These are phyloP conservation scores for Pandemis heparana DNA, from an alignment of 2,888 invertebrate species.

Conservation along the genomic window DNA sequence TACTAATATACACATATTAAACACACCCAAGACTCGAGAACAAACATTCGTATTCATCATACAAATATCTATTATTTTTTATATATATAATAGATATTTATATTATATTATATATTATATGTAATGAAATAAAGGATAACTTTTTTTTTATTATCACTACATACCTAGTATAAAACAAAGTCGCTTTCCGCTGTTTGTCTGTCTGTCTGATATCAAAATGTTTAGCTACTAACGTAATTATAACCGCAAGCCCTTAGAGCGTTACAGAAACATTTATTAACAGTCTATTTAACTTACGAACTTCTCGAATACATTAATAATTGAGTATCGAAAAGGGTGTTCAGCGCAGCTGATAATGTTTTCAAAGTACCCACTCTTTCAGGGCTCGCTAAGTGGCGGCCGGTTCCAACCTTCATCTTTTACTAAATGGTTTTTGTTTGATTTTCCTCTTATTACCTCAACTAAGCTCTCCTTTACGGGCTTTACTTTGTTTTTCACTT, in stretches of 20 bases:
- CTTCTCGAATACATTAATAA: conserved; percentile 26
- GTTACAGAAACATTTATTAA: conserved; percentile 3
- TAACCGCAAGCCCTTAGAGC: conserved; percentile 7
- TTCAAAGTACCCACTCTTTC: conserved; percentile 16
- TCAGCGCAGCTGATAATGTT: conserved; percentile 22
- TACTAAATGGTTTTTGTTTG: conserved; percentile 25
- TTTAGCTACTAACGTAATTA: conserved; percentile 1
- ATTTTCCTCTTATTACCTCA: conserved; percentile 28
- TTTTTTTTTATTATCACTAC: too few relatives aligned
- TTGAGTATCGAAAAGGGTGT: conserved; percentile 15
- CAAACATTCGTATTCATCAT: too few relatives aligned
- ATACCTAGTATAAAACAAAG: too few relatives aligned
- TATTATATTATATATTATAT: too few relatives aligned
- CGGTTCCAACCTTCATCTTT: conserved; percentile 6
- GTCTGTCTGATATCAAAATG: conserved; percentile 3
- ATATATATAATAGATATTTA: too few relatives aligned
- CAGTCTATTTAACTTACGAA: conserved; percentile 7
- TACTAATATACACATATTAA: too few relatives aligned
- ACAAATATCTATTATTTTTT: too few relatives aligned
- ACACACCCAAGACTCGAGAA: too few relatives aligned
- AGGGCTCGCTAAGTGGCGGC: conserved; percentile 8
- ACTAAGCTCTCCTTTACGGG: neutral
- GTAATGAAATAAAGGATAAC: too few relatives aligned
- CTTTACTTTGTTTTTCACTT: conserved; percentile 19
- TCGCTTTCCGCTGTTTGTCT: too few relatives aligned